phyloP scores from a whole-genome alignment of 2,113 vertebrate genomes.

The Daphoenositta chrysoptera region DNA sequence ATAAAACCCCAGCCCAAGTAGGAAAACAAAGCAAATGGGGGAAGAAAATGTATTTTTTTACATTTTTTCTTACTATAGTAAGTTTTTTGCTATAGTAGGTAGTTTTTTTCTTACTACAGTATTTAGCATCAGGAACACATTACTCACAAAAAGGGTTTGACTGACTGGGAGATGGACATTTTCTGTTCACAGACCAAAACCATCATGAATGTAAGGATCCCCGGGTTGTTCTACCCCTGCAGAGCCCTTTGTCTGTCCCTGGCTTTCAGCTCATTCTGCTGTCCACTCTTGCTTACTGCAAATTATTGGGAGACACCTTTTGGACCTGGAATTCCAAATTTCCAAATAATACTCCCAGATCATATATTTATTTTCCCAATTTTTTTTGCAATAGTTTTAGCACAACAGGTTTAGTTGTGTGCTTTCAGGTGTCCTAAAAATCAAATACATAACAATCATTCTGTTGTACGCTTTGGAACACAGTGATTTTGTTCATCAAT shows the following conservation, averaged over 20 bases:
- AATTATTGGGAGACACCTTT: background rate
- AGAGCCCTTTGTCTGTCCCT: background rate
- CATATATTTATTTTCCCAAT: background rate
- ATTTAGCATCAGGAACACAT: background rate
- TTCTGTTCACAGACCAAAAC: background rate
- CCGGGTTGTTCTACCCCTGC: background rate
- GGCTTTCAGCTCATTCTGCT: background rate
- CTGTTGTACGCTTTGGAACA: background rate
- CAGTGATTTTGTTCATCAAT: background rate
- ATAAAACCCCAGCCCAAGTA: background rate
- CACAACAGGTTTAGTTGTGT: background rate
- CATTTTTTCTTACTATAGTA: background rate
- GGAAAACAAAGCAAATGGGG: background rate
- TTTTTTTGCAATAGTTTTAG: background rate
- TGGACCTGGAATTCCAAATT: background rate
- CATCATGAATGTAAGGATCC: background rate
- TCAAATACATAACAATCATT: background rate
- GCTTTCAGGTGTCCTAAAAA: background rate
- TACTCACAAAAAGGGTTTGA: background rate
- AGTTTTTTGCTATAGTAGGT: background rate
- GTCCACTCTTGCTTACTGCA: background rate
- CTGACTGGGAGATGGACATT: background rate
- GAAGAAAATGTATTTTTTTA: background rate
- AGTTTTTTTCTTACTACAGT: background rate
- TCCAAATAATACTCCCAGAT: background rate